Base-by-base conservation (phyloP, 2,888 invertebrate genomes). In the Vesta saturnalis region DNA sequence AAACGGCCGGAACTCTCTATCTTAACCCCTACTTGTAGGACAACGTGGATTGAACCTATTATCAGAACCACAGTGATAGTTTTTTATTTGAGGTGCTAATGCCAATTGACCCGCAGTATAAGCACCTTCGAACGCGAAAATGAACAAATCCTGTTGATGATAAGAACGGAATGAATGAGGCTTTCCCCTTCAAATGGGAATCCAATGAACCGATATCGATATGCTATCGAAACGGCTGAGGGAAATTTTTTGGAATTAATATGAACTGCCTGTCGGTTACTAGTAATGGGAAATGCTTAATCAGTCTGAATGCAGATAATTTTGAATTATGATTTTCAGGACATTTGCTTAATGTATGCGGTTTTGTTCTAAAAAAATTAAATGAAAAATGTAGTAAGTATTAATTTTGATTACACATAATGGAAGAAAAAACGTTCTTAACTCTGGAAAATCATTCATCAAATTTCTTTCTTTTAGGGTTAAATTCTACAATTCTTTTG, bases 181-280 rank as follows among this genome's bases (percentile, higher is more conserved):
- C 16, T 47, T 54, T 47, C 64, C 46, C 55, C 46, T 60, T 55
- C 18, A 58, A 55, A 62, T 67, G 54, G 58, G 52, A 54, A 63
- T 35, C 18, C 58, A 56, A 55, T 60, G 60, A 60, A 63, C 55
- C 58, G 62, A 64, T 68, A 68, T 64, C 64, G 63, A 60, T 59
- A 63, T 55, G 64, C 49, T 68, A 68, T 68, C 68, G 55, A 52
- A 47, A n/a, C 46, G 49, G 49, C 30, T 55, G 56, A 59, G 63
- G 52, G 52, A 64, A 60, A 68, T 64, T 68, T 63, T 68, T 60
- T 59, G 59, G 59, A 59, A 68, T 64, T 64, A 68, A 68, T 64
- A 64, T 56, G 55, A 52, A 21, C 35, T 55, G 47, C 19, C 64
- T 59, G 64, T 47, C 60, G 56, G 57, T 64, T 57, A 60, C 63